phyloP scores from a whole-genome alignment of 1,140 invertebrate species.

The Antheraea pernyi region DNA sequence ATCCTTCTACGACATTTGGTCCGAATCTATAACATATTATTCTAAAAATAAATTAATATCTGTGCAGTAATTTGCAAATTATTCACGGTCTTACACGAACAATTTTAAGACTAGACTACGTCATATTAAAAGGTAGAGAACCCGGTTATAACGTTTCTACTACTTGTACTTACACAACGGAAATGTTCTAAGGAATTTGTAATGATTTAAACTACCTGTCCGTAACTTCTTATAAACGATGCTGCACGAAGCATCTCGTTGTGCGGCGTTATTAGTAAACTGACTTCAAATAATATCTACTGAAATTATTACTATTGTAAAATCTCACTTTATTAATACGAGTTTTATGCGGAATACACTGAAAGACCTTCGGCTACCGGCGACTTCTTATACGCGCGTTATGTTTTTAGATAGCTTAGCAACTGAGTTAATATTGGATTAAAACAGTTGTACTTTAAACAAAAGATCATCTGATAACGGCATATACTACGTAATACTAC shows the following conservation, averaged over 20 bases:
- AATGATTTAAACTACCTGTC: constrained; percentile 40
- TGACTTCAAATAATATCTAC: too few species aligned
- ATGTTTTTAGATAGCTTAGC: constrained; percentile 43
- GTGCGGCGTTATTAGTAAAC: not conserved
- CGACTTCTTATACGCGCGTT: constrained; percentile 41
- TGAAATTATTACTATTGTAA: not conserved
- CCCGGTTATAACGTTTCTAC: not conserved
- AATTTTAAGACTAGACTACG: too few species aligned
- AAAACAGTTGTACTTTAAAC: constrained; percentile 45
- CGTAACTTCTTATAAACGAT: constrained; percentile 57
- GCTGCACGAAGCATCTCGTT: constrained; percentile 59
- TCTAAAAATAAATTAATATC: too few species aligned
- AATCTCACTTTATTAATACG: not conserved
- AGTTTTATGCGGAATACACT: constrained; percentile 4
- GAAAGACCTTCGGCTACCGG: constrained; percentile 12
- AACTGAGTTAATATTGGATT: constrained; percentile 31
- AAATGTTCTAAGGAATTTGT: not conserved
- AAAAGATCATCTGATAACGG: constrained; percentile 48
- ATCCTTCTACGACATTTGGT: too few species aligned
- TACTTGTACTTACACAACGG: not conserved
- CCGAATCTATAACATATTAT: too few species aligned
- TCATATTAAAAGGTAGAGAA: not conserved
- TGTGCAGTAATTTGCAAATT: too few species aligned
- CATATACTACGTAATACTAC: not conserved
- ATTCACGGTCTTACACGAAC: too few species aligned